Evolutionary conservation across 2,888 invertebrate species (phyloP).

Genomic region (Oconnorella tubifera): DNA sequence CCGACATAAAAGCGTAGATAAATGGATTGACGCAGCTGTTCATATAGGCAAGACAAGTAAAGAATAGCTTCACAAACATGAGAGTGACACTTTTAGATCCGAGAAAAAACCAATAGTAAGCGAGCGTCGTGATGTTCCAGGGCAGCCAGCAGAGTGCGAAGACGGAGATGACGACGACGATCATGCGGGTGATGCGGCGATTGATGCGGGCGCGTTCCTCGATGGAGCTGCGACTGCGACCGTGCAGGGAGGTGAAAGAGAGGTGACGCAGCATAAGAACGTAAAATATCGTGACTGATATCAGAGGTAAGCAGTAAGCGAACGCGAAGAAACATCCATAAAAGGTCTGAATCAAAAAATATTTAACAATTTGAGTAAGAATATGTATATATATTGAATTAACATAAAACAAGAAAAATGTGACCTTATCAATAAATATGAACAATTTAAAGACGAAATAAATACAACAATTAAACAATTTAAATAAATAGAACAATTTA

Average conservation of each 20-base stretch:
- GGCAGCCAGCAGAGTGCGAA: constrained; percentile 94
- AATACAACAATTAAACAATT: no score
- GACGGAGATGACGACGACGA: constrained; percentile 77
- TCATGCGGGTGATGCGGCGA: constrained; percentile 84
- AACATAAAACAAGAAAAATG: no score
- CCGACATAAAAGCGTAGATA: no score
- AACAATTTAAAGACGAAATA: no score
- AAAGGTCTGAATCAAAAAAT: constrained; percentile 31
- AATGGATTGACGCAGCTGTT: no score
- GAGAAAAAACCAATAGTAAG: constrained; percentile 63
- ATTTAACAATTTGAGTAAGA: no score
- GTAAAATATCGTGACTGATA: constrained; percentile 80
- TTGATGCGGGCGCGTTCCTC: constrained; percentile 79
- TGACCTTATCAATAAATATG: no score
- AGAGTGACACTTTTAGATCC: not conserved
- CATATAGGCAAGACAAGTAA: not conserved
- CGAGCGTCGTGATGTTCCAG: constrained; percentile 69
- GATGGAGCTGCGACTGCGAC: constrained; percentile 57
- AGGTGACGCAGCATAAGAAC: constrained; percentile 70
- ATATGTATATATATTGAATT: no score
- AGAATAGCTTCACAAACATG: not conserved
- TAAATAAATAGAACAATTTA: no score
- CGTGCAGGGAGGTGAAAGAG: not conserved
- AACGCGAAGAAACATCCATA: constrained; percentile 68
- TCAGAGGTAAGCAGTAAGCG: constrained; percentile 82